These are phyloP conservation scores for Halocaridina rubra DNA, from an alignment of 2,888 invertebrate genomes.

Conservation along the genomic window DNA sequence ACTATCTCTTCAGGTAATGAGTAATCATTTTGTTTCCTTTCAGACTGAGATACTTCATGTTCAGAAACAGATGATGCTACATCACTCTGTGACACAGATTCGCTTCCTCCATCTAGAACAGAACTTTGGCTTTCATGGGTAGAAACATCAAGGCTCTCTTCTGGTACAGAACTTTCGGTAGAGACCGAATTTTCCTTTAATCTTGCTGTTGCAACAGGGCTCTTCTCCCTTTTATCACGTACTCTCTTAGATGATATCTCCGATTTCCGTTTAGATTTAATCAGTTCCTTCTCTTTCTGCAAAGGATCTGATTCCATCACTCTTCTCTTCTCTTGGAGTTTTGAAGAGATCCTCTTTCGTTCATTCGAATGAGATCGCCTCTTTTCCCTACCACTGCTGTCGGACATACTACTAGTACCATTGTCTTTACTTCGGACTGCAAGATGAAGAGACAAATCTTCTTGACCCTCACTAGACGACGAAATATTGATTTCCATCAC, in stretches of 20 bases:
- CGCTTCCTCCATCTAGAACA: conserved; percentile 28
- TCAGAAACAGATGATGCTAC: conserved; percentile 44
- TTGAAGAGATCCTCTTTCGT: conserved; percentile 24
- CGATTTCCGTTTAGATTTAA: conserved; percentile 31
- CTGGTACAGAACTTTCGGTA: conserved; percentile 17
- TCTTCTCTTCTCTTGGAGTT: conserved; percentile 41
- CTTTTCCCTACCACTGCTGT: conserved; percentile 42
- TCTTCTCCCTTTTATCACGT: conserved; percentile 39
- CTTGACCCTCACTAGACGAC: conserved; percentile 46
- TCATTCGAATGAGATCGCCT: conserved; percentile 47
- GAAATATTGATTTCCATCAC: conserved; percentile 40
- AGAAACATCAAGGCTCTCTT: conserved; percentile 30
- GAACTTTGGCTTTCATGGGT: conserved; percentile 39
- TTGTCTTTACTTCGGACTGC: conserved; percentile 17
- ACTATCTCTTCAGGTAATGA: conserved; percentile 9
- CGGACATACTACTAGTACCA: conserved; percentile 47
- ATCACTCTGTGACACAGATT: conserved; percentile 43
- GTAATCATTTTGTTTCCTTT: not conserved
- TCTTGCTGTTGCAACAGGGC: not conserved
- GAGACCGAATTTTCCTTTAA: not conserved
- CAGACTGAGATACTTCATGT: conserved; percentile 3
- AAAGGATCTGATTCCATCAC: conserved; percentile 28
- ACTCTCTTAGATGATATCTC: conserved; percentile 10
- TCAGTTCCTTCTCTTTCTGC: conserved; percentile 33
- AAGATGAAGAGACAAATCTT: conserved; percentile 30